phyloP scores from a whole-genome alignment of 1,140 invertebrate species.

The Heterodera carotae region DNA sequence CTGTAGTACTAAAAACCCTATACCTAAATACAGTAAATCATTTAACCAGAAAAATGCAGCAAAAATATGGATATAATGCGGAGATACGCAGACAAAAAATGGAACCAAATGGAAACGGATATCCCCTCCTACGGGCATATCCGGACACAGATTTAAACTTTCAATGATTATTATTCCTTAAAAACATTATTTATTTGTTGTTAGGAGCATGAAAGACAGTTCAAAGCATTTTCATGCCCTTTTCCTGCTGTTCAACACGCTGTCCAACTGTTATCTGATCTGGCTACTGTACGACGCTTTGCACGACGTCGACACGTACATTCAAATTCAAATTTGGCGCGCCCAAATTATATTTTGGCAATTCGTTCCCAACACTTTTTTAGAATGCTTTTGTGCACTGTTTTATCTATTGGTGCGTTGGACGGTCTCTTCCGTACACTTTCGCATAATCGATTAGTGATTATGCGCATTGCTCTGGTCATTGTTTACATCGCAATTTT shows the following conservation, averaged over 20 bases:
- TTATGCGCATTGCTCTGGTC: background rate
- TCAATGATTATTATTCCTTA: background rate
- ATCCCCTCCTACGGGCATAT: too few species aligned
- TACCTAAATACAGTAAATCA: too few species aligned
- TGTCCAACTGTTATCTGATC: background rate
- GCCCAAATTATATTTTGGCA: background rate
- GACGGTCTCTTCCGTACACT: background rate
- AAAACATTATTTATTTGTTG: background rate
- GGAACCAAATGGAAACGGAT: too few species aligned
- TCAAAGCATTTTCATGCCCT: background rate
- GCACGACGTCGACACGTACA: background rate
- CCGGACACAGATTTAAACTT: background rate
- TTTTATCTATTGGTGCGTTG: background rate
- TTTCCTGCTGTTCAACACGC: background rate
- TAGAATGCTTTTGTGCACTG: background rate
- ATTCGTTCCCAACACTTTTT: background rate
- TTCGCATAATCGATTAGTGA: background rate
- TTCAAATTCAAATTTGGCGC: background rate
- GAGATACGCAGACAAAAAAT: too few species aligned
- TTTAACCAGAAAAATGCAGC: too few species aligned
- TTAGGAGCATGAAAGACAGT: background rate
- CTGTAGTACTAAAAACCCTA: too few species aligned
- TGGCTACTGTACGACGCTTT: background rate
- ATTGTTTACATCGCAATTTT: background rate
- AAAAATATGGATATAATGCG: too few species aligned